phyloP scores from a whole-genome alignment of 2,888 invertebrate genomes.

The Cryptus armator region DNA sequence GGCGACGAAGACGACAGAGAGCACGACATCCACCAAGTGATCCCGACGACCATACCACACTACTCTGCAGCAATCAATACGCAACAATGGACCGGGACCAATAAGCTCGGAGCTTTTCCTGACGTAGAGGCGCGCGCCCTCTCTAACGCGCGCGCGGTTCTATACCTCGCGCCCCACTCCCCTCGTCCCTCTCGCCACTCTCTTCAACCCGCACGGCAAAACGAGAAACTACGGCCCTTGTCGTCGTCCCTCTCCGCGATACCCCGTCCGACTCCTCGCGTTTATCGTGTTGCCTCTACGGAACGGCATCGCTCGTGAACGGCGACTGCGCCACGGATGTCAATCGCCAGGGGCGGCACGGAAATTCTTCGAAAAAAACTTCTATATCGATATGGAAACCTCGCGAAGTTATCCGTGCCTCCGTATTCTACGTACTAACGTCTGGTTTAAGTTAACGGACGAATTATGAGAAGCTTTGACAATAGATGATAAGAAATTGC shows the following conservation, averaged over 20 bases:
- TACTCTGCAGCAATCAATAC: constrained; percentile 84
- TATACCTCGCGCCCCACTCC: constrained; percentile 28
- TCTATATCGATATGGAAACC: neutral
- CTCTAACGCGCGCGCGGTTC: constrained; percentile 68
- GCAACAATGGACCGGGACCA: constrained; percentile 85
- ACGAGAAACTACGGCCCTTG: constrained; percentile 24
- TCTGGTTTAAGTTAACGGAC: neutral
- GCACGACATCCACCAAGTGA: constrained; percentile 79
- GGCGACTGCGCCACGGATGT: constrained; percentile 56
- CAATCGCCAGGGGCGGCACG: constrained; percentile 48
- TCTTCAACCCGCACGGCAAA: constrained; percentile 1
- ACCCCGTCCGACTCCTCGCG: constrained; percentile 17
- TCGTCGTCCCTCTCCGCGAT: constrained; percentile 10
- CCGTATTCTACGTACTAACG: neutral
- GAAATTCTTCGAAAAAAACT: constrained; percentile 8
- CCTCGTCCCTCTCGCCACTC: constrained; percentile 24
- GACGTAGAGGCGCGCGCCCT: constrained; percentile 81
- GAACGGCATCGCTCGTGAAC: constrained; percentile 6
- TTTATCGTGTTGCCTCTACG: constrained; percentile 24
- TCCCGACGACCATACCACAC: constrained; percentile 81
- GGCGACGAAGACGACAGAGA: constrained; percentile 76
- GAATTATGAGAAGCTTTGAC: neutral
- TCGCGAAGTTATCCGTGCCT: neutral
- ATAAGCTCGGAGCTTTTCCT: constrained; percentile 84
- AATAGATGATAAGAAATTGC: neutral